A percentile compares a stretch with the other conserved stretches of the same genome.
Conservation (phyloP, 64 coral and sea anemone genomes). For the Catalaphyllia jardinei region DNA sequence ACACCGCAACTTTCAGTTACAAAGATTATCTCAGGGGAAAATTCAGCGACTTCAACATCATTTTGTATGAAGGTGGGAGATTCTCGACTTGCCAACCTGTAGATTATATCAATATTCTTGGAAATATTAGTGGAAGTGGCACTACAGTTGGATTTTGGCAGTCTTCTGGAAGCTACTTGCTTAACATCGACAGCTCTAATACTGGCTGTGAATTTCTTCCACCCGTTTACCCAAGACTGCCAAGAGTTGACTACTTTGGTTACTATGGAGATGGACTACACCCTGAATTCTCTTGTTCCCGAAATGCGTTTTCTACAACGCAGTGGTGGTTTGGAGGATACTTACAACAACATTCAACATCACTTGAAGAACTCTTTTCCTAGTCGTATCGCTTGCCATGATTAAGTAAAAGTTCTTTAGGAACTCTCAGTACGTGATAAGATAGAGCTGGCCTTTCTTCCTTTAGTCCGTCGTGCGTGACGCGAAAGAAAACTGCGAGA, state of each 20-base stretch:
- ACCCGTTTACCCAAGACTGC: too few species aligned
- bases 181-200: conserved; percentile 32
- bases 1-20: background rate
- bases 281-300: background rate
- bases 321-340: conserved; percentile 42
- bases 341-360: background rate
- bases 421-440: too few species aligned
- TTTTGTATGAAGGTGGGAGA: background rate
- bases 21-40: conserved; percentile 25
- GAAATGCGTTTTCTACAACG: background rate
- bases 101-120: conserved; percentile 7
- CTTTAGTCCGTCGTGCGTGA: too few species aligned
- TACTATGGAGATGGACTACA: background rate
- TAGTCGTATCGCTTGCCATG: too few species aligned
- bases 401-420: too few species aligned
- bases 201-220: background rate
- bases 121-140: background rate
- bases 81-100: background rate
- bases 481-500: too few species aligned
- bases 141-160: conserved; percentile 14
- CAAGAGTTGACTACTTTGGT: conserved; percentile 31
- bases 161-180: background rate
- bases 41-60: conserved; percentile 9
- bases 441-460: too few species aligned
- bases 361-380: background rate